Evolutionary conservation across 2,113 vertebrate species (phyloP).

Genomic region (Harpagus bidentatus): DNA sequence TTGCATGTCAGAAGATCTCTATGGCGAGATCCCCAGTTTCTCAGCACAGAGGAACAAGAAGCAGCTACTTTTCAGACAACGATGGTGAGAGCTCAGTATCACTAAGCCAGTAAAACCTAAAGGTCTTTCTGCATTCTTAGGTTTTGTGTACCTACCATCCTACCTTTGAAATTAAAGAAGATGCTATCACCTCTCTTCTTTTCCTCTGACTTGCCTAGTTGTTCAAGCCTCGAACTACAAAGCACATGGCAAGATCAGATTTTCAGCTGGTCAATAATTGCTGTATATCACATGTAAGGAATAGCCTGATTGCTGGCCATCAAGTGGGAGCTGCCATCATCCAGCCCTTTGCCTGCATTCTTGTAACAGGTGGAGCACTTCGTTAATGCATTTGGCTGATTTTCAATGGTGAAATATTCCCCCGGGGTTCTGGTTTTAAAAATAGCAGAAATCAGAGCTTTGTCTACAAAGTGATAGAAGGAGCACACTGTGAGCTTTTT

Average conservation of each 20-base stretch:
- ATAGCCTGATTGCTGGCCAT: constrained; percentile 2
- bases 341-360: constrained; percentile 25
- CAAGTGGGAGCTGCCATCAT: constrained; percentile 1
- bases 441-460: constrained; percentile 11
- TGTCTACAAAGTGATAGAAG: constrained; percentile 13
- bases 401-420: constrained; percentile 40
- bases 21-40: not conserved
- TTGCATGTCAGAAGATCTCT: not conserved
- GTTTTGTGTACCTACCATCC: not conserved
- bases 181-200: not conserved
- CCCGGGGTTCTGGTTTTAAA: constrained; percentile 43
- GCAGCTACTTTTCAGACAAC: not conserved
- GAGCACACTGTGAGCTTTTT: constrained; percentile 6
- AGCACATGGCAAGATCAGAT: not conserved
- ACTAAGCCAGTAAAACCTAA: not conserved
- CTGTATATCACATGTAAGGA: not conserved
- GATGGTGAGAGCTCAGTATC: not conserved
- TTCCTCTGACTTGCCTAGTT: not conserved
- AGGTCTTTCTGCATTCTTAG: not conserved
- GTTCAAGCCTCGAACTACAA: not conserved
- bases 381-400: constrained; percentile 41
- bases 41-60: not conserved
- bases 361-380: constrained; percentile 59
- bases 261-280: constrained; percentile 17
- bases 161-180: not conserved